These are phyloP conservation scores for Antennarius striatus DNA, from an alignment of 2,113 vertebrate species.

Conservation along the genomic window DNA sequence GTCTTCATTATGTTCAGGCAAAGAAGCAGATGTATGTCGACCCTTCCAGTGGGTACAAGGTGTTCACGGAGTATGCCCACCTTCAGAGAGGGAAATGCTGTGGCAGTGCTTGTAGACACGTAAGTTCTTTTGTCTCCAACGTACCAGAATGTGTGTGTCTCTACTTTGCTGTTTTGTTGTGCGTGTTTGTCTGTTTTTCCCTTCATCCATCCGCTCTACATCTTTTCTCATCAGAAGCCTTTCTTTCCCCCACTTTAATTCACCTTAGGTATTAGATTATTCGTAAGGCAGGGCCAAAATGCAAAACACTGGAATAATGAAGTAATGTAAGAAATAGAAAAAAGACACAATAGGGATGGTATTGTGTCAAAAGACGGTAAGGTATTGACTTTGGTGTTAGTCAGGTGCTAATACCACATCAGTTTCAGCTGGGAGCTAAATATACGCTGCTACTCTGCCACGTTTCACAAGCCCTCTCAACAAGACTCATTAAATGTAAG, in stretches of 20 bases:
- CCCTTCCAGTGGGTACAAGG: slow-evolving; percentile 78
- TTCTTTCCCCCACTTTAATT: not conserved
- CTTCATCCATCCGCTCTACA: not conserved
- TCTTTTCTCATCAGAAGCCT: not conserved
- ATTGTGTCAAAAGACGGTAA: too few species aligned
- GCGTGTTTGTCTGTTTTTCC: not conserved
- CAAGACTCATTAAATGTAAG: too few species aligned
- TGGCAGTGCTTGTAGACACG: slow-evolving; percentile 83
- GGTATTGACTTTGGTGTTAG: too few species aligned
- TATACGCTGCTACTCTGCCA: too few species aligned
- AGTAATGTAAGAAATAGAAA: too few species aligned
- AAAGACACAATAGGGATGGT: too few species aligned
- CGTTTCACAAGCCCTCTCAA: too few species aligned
- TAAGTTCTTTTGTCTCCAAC: slow-evolving; percentile 72
- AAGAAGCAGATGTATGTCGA: slow-evolving; percentile 82
- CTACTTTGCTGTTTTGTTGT: not conserved
- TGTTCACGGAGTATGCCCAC: slow-evolving; percentile 81
- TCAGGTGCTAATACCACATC: too few species aligned
- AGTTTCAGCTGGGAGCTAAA: too few species aligned
- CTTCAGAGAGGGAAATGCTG: slow-evolving; percentile 82
- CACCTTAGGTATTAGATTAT: not conserved
- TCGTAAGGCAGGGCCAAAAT: too few species aligned
- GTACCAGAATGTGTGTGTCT: slow-evolving; percentile 13
- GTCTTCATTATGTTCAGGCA: slow-evolving; percentile 75
- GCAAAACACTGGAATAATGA: too few species aligned